Conservation (phyloP, 1,140 invertebrate species). For the Drosophila persimilis region DNA sequence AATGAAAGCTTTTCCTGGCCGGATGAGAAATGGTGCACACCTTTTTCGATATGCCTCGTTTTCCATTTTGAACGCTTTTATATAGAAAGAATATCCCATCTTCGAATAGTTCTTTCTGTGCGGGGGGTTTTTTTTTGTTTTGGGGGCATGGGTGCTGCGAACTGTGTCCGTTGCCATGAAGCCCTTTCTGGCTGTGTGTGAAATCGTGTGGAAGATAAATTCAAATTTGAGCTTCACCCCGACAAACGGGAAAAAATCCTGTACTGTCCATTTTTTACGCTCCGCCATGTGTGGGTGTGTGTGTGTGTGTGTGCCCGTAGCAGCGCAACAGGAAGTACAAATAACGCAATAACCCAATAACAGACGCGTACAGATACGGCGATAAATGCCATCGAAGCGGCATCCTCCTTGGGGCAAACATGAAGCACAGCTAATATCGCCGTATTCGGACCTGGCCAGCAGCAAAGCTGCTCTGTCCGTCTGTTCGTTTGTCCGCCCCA, state of each 20-base stretch:
- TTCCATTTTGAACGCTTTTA: too few relatives aligned
- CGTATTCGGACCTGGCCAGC: neutral
- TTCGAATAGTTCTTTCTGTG: too few relatives aligned
- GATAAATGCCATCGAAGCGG: slow-evolving; percentile 66
- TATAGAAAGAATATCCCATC: too few relatives aligned
- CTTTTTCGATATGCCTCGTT: too few relatives aligned
- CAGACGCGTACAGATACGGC: slow-evolving; percentile 41
- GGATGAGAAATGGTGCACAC: too few relatives aligned
- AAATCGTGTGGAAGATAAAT: slow-evolving; percentile 72
- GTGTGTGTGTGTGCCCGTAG: slow-evolving; percentile 12
- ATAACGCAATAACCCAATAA: slow-evolving; percentile 21
- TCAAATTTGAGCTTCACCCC: slow-evolving; percentile 70
- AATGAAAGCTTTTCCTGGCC: too few relatives aligned
- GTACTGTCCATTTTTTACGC: slow-evolving; percentile 1
- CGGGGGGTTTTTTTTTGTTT: slow-evolving; percentile 7
- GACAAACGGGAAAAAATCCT: slow-evolving; percentile 52
- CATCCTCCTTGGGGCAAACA: neutral
- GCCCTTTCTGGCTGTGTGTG: slow-evolving; percentile 42
- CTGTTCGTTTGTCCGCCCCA: slow-evolving; percentile 1
- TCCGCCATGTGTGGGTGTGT: neutral
- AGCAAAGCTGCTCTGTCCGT: slow-evolving; percentile 7
- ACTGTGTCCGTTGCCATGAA: slow-evolving; percentile 34
- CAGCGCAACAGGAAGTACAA: slow-evolving; percentile 33
- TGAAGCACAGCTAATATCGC: slow-evolving; percentile 23
- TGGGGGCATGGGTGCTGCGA: neutral